Evolutionary conservation across 2,113 vertebrate genomes (phyloP).

Genomic region (Trogon surrucura): DNA sequence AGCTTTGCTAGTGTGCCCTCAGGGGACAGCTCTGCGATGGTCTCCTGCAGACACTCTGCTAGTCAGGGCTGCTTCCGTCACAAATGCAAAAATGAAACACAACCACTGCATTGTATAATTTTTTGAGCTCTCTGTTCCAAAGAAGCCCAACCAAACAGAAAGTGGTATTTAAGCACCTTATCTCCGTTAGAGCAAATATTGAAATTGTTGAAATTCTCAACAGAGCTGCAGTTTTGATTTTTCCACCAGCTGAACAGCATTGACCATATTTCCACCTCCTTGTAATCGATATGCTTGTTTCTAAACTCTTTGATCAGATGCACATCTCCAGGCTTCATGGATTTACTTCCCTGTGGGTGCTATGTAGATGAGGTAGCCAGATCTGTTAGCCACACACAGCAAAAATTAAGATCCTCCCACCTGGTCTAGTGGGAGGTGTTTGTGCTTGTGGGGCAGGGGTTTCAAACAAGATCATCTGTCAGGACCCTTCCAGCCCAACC

Average conservation of each 20-base stretch:
- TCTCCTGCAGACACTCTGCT: not conserved
- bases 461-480: no score
- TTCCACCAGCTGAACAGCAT: not conserved
- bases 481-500: no score
- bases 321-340: not conserved
- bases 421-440: not conserved
- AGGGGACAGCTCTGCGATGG: not conserved
- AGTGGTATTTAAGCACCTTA: not conserved
- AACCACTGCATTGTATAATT: no score
- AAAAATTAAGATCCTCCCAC: not conserved
- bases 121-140: not conserved
- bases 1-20: not conserved
- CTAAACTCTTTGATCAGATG: not conserved
- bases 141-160: not conserved
- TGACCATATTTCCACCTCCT: not conserved
- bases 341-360: not conserved
- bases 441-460: not conserved
- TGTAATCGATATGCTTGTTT: not conserved
- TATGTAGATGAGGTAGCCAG: not conserved
- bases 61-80: not conserved
- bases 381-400: not conserved
- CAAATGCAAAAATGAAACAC: not conserved
- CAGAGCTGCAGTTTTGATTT: not conserved
- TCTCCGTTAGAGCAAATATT: not conserved
- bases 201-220: not conserved